A percentile compares a stretch with the other conserved stretches of the same genome.
Evolutionary conservation across 2,113 vertebrate genomes (phyloP).

Genomic region (Steatornis caripensis): DNA sequence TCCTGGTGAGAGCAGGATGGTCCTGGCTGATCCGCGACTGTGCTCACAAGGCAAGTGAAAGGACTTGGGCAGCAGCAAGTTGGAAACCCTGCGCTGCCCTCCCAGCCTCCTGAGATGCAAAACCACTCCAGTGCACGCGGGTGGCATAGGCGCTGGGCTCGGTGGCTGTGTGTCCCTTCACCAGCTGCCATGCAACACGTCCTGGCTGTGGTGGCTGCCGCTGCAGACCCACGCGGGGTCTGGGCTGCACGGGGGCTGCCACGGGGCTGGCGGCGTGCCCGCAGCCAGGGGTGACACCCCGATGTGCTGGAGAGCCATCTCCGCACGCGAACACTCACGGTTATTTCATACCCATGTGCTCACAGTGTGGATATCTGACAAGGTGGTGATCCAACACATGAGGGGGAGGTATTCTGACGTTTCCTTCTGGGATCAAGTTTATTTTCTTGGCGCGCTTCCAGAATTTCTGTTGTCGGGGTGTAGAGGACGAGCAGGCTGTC

Average conservation of each 20-base stretch:
- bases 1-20: neutral
- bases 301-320: neutral
- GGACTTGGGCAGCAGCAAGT: neutral
- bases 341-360: neutral
- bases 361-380: neutral
- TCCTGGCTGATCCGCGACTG: fast-evolving
- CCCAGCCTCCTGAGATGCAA: fast-evolving
- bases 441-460: neutral
- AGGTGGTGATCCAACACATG: neutral
- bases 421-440: neutral
- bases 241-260: too few species aligned
- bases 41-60: neutral
- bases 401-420: neutral
- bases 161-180: neutral
- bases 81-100: neutral
- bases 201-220: too few species aligned
- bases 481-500: neutral
- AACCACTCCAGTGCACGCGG: fast-evolving
- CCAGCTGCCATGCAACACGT: too few species aligned
- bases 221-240: neutral
- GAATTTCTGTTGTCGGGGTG: neutral
- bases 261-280: neutral
- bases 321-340: fast-evolving
- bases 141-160: neutral
- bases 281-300: neutral